Base-by-base conservation (phyloP, 2,888 invertebrate genomes). In the Eupeodes luniger region DNA sequence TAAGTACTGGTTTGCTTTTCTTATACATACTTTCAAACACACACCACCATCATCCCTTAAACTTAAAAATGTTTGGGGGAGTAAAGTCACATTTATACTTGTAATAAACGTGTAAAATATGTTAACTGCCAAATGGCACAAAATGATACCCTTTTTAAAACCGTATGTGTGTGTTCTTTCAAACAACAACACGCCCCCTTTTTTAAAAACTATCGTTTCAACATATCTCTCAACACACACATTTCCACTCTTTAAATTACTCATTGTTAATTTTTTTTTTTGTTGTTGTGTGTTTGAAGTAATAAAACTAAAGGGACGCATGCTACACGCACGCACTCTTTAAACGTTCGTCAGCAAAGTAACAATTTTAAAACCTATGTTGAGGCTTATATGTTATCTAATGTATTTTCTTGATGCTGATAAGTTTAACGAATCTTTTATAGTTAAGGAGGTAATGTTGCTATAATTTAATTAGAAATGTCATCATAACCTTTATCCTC, bases 361-460 rank as follows among this genome's bases (percentile, higher is more conserved):
- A 64, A 76, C 34, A 59, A 27, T 34, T 59, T 76, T 10, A 11
- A 74, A 78, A 49, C 57, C 19, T 70, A 49, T 74, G 67, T 67
- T 82, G 40, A 74, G 44, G 55, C 53, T 36, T 66, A 62, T 66
- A 62, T 86, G 70, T 64, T 86, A 86, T 86, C 82, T 74, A 40
- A 40, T 40, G 27, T 27, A 5, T 5, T 40, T 81, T 57, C 67
- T 67, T 57, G 59, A 9, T 69, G 62, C 74, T 82, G 85, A 86
- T 85, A 85, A 85, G 61, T 36, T 55, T 27, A 40, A n/a, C 5
- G 9, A 36, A 36, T 59, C 27, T 27, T 3, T 14, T 36, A 14
- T 59, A n/a, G 59, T 59, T 7, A 1, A 3, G 3, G 57, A 27
- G 57, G 57, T 57, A 3, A 12, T 14, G 57, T 57, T 57, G 7